Evolutionary conservation across 2,888 invertebrate genomes (phyloP).

Genomic region (Nomada fabriciana): DNA sequence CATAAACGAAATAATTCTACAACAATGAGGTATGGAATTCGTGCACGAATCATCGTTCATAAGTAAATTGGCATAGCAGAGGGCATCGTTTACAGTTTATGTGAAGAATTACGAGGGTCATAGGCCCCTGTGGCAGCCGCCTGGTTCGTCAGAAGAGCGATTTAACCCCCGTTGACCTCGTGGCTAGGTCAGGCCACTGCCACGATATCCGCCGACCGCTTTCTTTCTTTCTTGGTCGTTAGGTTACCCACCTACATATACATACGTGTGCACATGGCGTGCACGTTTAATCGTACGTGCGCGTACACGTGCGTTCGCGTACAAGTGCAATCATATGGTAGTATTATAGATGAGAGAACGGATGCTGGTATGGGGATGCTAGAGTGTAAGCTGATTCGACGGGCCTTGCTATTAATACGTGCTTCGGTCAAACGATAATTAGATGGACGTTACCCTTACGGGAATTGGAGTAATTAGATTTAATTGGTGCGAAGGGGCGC

Average conservation of each 20-base stretch:
- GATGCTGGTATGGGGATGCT: slow-evolving; percentile 3
- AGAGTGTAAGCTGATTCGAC: slow-evolving; percentile 28
- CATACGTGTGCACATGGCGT: slow-evolving; percentile 12
- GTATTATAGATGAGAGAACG: neutral
- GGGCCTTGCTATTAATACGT: slow-evolving; percentile 77
- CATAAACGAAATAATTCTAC: neutral
- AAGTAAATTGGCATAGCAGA: slow-evolving; percentile 1
- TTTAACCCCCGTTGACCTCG: slow-evolving; percentile 81
- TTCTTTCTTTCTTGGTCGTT: slow-evolving; percentile 49
- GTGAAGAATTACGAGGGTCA: slow-evolving; percentile 59
- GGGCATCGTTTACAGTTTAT: slow-evolving; percentile 35
- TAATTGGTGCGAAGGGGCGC: slow-evolving; percentile 77
- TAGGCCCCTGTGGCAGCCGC: slow-evolving; percentile 64
- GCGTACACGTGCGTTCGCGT: slow-evolving; percentile 15
- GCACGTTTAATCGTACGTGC: slow-evolving; percentile 8
- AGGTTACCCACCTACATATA: neutral
- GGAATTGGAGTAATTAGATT: slow-evolving; percentile 81
- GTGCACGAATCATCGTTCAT: slow-evolving; percentile 33
- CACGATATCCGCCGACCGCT: slow-evolving; percentile 39
- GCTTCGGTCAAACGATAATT: slow-evolving; percentile 80
- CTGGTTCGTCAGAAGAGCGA: slow-evolving; percentile 76
- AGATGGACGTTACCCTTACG: slow-evolving; percentile 81
- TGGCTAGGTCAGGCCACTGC: slow-evolving; percentile 45
- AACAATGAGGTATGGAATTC: slow-evolving; percentile 40
- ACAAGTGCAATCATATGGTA: slow-evolving; percentile 3